A percentile compares a stretch with the other conserved stretches of the same genome.
These are phyloP conservation scores for Pteria penguin DNA, from an alignment of 2,888 invertebrate genomes.

Conservation along the genomic window DNA sequence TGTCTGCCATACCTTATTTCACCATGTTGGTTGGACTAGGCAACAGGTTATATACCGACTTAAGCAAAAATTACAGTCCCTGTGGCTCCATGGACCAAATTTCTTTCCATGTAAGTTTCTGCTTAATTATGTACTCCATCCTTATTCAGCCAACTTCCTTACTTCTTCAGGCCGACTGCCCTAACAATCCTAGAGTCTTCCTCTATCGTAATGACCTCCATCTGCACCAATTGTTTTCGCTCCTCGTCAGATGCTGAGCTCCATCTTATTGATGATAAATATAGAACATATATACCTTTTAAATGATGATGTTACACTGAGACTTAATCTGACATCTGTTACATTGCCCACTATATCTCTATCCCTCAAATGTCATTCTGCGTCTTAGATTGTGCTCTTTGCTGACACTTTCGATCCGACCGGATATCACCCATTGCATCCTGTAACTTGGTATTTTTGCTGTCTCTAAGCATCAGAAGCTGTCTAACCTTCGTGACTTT, in stretches of 20 bases:
- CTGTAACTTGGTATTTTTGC: background rate
- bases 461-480: conserved; percentile 30
- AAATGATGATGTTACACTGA: background rate
- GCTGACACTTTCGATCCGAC: conserved; percentile 26
- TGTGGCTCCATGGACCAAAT: conserved; percentile 12
- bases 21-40: conserved; percentile 13
- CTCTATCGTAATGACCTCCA: no score
- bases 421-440: no score
- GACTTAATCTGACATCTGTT: background rate
- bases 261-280: background rate
- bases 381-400: conserved; percentile 23
- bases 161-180: no score
- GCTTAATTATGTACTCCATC: background rate
- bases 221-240: background rate
- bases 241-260: background rate
- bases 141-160: conserved; percentile 1
- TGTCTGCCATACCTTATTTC: background rate
- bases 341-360: conserved; percentile 21
- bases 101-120: conserved; percentile 1
- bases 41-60: no score
- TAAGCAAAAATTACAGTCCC: no score
- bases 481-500: conserved; percentile 40
- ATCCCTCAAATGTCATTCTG: conserved; percentile 17
- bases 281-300: no score
- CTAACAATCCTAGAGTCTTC: no score